Base-by-base conservation (phyloP, 2,888 invertebrate species). In the Candidula unifasciata region DNA sequence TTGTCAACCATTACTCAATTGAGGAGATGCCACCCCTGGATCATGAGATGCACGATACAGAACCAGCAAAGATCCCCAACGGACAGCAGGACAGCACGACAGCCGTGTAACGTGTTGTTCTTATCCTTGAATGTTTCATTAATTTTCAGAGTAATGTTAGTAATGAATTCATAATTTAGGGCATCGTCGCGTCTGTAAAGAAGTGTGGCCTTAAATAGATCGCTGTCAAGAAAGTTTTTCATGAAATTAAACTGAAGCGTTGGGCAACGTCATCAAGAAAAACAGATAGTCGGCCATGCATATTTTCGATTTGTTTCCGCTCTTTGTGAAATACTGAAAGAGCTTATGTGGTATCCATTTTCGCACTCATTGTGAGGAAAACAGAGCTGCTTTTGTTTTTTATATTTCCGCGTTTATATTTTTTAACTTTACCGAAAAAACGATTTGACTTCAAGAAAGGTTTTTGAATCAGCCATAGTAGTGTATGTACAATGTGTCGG, bases 1-100 rank as follows among this genome's bases (percentile, higher is more conserved):
- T 99, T 82, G 98, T 99, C 54, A 96, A 97, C 91, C 96, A 97
- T 89, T 95, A 98, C 60, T 93, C 92, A 16, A 89, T 91, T 82
- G 82, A 90, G 54, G 92, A 93, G 85, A 88, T 93, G 84, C 89
- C 90, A 66, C 89, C 90, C 66, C 68, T 90, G n/a, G 87, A 89
- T 8, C 88, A 89, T 27, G 90, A 89, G 77, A 85, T 87, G 86
- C 86, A 86, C 71, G 88, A 88, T 81, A 79, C 85, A 2, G 85
- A 87, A 33, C 82, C 83, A 33, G 85, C 74, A 35, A 88, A 88
- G 74, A 84, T 88, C 16, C 88, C 87, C 68, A 88, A 88, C 78
- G 87, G 88, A 27, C 87, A 88, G 73, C 88, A 88, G 54, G 87
- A 87, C 57, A 86, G 87, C 37, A 89, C 87, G 52, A 90, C 90